Evolutionary conservation across 2,888 invertebrate genomes (phyloP).

Genomic region (Neelides folsomi): DNA sequence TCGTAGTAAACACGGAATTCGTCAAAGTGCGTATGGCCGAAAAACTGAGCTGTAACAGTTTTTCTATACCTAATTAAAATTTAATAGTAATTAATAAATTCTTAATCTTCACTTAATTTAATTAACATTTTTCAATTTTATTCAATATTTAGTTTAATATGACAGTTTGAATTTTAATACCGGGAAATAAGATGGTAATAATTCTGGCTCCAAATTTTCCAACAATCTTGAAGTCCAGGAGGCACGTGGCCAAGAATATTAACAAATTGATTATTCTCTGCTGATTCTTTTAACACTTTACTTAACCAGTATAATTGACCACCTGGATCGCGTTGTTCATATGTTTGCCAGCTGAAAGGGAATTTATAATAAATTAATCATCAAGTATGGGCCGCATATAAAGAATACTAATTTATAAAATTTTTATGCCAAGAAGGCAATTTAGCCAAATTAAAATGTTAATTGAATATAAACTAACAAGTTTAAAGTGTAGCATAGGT

Average conservation of each 20-base stretch:
- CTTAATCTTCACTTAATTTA: neutral
- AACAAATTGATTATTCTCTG: slow-evolving; percentile 58
- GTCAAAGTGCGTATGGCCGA: slow-evolving; percentile 67
- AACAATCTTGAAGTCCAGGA: slow-evolving; percentile 53
- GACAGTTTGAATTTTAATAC: slow-evolving; percentile 9
- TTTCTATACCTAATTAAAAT: slow-evolving; percentile 6
- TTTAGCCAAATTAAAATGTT: too few species aligned
- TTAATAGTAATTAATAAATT: neutral
- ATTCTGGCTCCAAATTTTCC: slow-evolving; percentile 57
- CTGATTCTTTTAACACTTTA: slow-evolving; percentile 56
- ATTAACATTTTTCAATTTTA: neutral
- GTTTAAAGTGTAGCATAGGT: slow-evolving; percentile 59
- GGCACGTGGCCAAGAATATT: slow-evolving; percentile 71
- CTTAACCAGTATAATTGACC: slow-evolving; percentile 70
- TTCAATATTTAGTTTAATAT: neutral
- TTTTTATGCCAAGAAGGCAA: too few species aligned
- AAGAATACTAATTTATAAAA: neutral
- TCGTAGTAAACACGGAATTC: slow-evolving; percentile 58
- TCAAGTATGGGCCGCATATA: neutral
- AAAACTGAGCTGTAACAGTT: slow-evolving; percentile 65
- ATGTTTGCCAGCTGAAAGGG: slow-evolving; percentile 48
- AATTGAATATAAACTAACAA: slow-evolving; percentile 35
- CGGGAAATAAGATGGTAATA: slow-evolving; percentile 54
- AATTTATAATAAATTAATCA: neutral
- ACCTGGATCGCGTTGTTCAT: slow-evolving; percentile 58